Base-by-base conservation (phyloP, 2,113 vertebrate species). In the Podilymbus podiceps region DNA sequence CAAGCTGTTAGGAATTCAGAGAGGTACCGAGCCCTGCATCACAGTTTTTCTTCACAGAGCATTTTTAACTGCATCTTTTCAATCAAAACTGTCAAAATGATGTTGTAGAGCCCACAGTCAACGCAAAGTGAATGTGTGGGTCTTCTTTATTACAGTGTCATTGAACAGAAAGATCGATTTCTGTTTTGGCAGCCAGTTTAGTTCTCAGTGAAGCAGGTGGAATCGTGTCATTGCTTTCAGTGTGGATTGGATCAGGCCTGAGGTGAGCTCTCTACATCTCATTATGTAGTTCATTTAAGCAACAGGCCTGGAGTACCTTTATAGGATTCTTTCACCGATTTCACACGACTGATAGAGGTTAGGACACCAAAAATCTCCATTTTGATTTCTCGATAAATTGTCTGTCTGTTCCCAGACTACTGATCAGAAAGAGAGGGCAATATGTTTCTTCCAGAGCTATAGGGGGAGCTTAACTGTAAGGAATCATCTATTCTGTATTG, bases 31-130 rank as follows among this genome's bases (percentile, higher is more conserved):
- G 80, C 40, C 56, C 60, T 44, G 58, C 58, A 59, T 75, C 77
- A 71, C 83, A 82, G 56, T 56, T 96, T 96, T 89, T 79, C 66
- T 89, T 96, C 69, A 79, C 88, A 55, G 88, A 90, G 72, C 52
- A 27, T 93, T 97, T 96, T 96, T 90, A 97, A 94, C 86, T 93
- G 68, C 76, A 97, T 95, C 42, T 59, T 96, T 94, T 90, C 90
- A 95, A 93, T 97, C 95, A 97, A 94, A 96, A 86, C 91, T 95
- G 75, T 87, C 91, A 96, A 89, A 85, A 75, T 74, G 23, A 22
- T 71, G 92, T 52, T 79, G 46, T n/a, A 50, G 85, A 88, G 75
- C 79, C 64, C 60, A 85, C 91, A 96, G 93, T 79, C 73, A 66
- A 89, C 13, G 30, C 25, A 87, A 83, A 97, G 46, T 44, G 72